Evolutionary conservation across 2,797 vertebrate species (phyloP).

Genomic region (Sebastes cheni): DNA sequence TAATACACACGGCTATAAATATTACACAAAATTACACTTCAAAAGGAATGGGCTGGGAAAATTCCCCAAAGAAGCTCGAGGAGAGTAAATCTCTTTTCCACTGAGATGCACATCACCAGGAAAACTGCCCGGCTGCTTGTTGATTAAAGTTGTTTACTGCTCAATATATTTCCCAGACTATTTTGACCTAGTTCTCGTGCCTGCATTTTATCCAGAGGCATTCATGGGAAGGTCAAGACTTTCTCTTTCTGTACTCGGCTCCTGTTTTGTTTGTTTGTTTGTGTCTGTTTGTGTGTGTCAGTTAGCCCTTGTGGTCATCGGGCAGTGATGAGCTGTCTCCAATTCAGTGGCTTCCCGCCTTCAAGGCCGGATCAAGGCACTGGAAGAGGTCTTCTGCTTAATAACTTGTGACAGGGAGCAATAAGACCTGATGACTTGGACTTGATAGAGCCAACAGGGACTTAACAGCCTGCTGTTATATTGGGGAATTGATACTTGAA

Average conservation of each 20-base stretch:
- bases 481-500: slow-evolving; percentile 13
- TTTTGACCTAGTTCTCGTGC: slow-evolving; percentile 56
- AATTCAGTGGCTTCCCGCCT: not conserved
- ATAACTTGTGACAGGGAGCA: slow-evolving; percentile 34
- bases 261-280: slow-evolving; percentile 23
- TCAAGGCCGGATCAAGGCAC: slow-evolving; percentile 6
- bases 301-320: slow-evolving; percentile 24
- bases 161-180: slow-evolving; percentile 26
- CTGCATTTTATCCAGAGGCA: slow-evolving; percentile 27
- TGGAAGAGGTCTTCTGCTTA: slow-evolving; percentile 11
- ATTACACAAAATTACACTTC: slow-evolving; percentile 13
- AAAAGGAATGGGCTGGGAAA: not conserved
- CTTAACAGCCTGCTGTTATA: not conserved
- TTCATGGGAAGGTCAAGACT: not conserved
- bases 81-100: slow-evolving; percentile 21
- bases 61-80: slow-evolving; percentile 23
- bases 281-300: slow-evolving; percentile 1
- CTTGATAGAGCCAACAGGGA: slow-evolving; percentile 26
- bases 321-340: slow-evolving; percentile 20
- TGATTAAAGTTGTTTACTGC: slow-evolving; percentile 61
- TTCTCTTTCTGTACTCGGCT: not conserved
- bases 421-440: slow-evolving; percentile 34
- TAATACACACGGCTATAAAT: slow-evolving; percentile 1
- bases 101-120: slow-evolving; percentile 17
- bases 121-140: slow-evolving; percentile 33